Evolutionary conservation across 2,113 vertebrate genomes (phyloP), one percentile per base, ranked within the genome.

Genomic region (Channa argus): DNA sequence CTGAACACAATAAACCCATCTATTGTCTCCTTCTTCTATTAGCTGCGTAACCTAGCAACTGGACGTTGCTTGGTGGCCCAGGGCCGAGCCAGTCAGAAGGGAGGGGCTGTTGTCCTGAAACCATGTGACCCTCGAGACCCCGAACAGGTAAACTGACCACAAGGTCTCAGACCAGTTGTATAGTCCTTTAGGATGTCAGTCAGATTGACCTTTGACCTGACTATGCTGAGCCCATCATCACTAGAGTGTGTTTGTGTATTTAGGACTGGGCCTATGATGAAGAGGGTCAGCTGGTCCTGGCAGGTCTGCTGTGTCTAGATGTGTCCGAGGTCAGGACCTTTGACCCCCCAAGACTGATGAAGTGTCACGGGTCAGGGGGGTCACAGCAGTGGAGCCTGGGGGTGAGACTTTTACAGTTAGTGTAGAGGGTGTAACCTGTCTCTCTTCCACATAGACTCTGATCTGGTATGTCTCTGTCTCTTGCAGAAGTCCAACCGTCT

Each of bases 361-460:
- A 99, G 39, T 99, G 97, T 86, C 98, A 99, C 0, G 98, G 97
- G 0, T 98, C 98, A 0, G 98, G 97, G 0, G 98, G 98, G 6
- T 99, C 97, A 0, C 98, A 99, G 92, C 98, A 99, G 87, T 99
- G 98, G 98, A 95, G 93, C 0, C 88, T 98, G 0, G 97, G 96
- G 94, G 98, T 99, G 47, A 90, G 85, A 70, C 0, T 0, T 38
- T 1, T 3, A 47, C 50, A 66, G 6, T 41, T 7, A 4, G 6
- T 4, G 39, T 41, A 4, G 39, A 41, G 39, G 6, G 4, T 41
- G 4, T 41, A 4, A 7, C 24, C 24, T 24, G 24, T 24, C 24
- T 24, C 24, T 24, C 1, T 24, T 24, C 24, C 24, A 24, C 24
- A 24, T 24, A 24, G 24, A 24, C 6, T 5, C 8, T 37, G 60